These are phyloP conservation scores for Tenthredo mesomela DNA, from an alignment of 2,888 invertebrate species.

Conservation along the genomic window DNA sequence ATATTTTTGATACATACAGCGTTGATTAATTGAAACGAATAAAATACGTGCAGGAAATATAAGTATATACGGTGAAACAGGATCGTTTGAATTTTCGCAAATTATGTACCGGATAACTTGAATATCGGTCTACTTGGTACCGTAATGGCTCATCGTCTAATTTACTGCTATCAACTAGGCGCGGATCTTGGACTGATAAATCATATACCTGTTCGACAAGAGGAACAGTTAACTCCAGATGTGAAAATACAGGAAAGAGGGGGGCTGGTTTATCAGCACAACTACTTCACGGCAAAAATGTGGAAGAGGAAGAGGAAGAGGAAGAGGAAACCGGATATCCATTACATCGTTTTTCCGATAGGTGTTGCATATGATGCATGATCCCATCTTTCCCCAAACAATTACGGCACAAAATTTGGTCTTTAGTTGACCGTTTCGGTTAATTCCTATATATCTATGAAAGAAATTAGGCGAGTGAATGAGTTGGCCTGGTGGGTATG, in stretches of 20 bases:
- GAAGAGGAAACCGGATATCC: neutral
- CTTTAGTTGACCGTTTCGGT: neutral
- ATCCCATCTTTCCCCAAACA: neutral
- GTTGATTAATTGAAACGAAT: neutral
- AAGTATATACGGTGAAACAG: neutral
- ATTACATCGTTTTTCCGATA: no score
- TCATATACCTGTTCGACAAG: neutral
- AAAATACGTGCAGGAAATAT: neutral
- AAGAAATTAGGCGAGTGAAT: neutral
- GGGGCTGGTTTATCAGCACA: neutral
- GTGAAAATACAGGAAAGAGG: neutral
- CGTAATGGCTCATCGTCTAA: neutral
- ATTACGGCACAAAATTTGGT: neutral
- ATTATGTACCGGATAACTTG: neutral
- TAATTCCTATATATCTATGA: neutral
- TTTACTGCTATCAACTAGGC: constrained; percentile 4
- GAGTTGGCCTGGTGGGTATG: neutral
- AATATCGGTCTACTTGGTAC: constrained; percentile 20
- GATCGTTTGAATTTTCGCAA: neutral
- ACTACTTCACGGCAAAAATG: neutral
- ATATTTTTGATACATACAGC: no score
- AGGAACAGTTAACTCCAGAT: constrained; percentile 24
- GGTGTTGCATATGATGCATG: neutral
- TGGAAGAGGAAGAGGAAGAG: neutral
- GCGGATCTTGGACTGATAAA: neutral